phyloP scores from a whole-genome alignment of 2,797 vertebrate species.

The Euthynnus affinis region DNA sequence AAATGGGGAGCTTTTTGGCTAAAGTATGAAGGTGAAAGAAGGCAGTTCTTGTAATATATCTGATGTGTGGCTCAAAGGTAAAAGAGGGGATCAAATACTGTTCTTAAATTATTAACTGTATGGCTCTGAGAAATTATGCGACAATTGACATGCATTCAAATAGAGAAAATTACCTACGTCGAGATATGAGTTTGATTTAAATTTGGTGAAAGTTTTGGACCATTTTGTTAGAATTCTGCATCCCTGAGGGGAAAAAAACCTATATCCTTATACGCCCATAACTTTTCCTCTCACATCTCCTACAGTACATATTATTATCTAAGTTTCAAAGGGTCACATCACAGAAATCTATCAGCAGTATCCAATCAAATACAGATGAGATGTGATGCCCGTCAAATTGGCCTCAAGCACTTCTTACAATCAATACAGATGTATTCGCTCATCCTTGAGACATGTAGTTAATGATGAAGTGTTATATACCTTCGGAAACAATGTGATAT shows the following conservation, averaged over 20 bases:
- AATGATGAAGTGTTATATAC: too few relatives aligned
- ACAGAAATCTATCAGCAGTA: conserved; percentile 6
- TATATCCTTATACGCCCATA: too few relatives aligned
- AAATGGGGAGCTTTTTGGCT: too few relatives aligned
- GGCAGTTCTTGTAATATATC: too few relatives aligned
- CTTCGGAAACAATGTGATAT: too few relatives aligned
- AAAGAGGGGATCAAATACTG: neutral
- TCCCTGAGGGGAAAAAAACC: too few relatives aligned
- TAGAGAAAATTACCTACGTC: neutral
- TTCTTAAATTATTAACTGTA: neutral
- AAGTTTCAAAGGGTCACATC: neutral
- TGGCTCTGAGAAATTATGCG: too few relatives aligned
- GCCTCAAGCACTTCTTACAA: conserved; percentile 1
- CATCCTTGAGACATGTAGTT: neutral
- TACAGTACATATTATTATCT: too few relatives aligned
- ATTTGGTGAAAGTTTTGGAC: neutral
- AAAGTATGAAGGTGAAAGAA: too few relatives aligned
- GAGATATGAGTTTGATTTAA: neutral
- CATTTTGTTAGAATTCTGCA: neutral
- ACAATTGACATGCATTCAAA: too few relatives aligned
- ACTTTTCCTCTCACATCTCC: too few relatives aligned
- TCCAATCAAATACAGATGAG: neutral
- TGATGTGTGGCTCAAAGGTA: too few relatives aligned
- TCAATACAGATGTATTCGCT: neutral
- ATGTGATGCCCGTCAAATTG: conserved; percentile 4